Percentiles rank a stretch among this genome's conserved stretches.
Evolutionary conservation across 2,113 vertebrate species (phyloP).

Genomic region (Ursus arctos): DNA sequence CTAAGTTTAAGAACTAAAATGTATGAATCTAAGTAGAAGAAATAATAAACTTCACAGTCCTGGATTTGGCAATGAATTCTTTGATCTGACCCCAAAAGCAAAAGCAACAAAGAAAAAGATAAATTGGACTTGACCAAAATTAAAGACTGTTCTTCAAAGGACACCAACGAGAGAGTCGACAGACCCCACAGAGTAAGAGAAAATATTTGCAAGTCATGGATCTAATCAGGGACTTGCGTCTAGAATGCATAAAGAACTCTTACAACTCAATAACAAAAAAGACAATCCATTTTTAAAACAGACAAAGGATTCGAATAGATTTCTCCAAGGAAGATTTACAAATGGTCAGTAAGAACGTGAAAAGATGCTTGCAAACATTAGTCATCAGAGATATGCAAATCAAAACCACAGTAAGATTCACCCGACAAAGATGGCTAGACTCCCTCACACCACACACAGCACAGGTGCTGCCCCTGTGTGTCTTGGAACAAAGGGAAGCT

Average conservation of each 20-base stretch:
- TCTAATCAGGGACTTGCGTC: background rate
- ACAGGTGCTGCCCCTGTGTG: background rate
- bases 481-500: background rate
- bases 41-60: background rate
- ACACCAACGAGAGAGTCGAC: background rate
- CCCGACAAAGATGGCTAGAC: background rate
- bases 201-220: background rate
- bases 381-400: background rate
- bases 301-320: background rate
- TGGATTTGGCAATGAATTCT: background rate
- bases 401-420: background rate
- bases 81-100: background rate
- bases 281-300: background rate
- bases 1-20: background rate
- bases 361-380: background rate
- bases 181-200: background rate
- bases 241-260: background rate
- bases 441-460: background rate
- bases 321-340: background rate
- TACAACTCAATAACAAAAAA: background rate
- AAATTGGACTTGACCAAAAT: background rate
- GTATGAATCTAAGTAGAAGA: background rate
- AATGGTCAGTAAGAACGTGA: background rate
- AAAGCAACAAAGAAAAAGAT: background rate
- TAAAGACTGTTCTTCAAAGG: background rate